phyloP scores from a whole-genome alignment of 2,113 vertebrate genomes.

The Romanogobio albipinnatus region DNA sequence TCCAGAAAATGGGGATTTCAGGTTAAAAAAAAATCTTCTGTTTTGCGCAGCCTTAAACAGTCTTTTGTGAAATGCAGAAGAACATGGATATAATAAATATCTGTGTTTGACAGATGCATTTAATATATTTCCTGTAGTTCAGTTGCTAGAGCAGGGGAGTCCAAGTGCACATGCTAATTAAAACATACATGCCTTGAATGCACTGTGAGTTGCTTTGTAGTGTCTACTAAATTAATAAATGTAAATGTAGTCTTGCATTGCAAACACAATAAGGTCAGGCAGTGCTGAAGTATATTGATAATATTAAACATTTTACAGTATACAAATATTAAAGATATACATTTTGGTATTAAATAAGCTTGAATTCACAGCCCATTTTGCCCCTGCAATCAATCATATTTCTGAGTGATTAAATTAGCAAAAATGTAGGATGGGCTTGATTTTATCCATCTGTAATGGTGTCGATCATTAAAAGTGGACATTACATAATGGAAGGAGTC shows the following conservation, averaged over 20 bases:
- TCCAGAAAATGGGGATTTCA: slow-evolving; percentile 4
- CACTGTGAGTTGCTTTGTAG: background rate
- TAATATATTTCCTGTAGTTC: background rate
- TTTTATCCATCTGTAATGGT: background rate
- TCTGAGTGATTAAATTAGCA: background rate
- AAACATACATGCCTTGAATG: background rate
- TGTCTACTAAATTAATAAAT: background rate
- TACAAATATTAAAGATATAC: background rate
- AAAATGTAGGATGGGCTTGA: background rate
- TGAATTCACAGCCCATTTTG: background rate
- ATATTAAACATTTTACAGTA: background rate
- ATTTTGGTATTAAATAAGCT: background rate
- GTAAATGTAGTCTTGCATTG: background rate
- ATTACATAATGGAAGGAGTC: background rate
- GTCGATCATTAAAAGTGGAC: background rate
- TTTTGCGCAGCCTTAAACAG: background rate
- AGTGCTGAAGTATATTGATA: too few species aligned
- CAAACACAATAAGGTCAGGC: background rate
- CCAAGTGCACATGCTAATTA: background rate
- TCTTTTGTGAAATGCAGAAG: background rate
- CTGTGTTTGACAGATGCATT: too few species aligned
- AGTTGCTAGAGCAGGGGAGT: background rate
- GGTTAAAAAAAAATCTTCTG: background rate
- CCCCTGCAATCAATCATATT: background rate
- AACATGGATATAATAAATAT: background rate